Evolutionary conservation across 2,888 invertebrate species (phyloP).

Genomic region (Holacanthella duospinosa): DNA sequence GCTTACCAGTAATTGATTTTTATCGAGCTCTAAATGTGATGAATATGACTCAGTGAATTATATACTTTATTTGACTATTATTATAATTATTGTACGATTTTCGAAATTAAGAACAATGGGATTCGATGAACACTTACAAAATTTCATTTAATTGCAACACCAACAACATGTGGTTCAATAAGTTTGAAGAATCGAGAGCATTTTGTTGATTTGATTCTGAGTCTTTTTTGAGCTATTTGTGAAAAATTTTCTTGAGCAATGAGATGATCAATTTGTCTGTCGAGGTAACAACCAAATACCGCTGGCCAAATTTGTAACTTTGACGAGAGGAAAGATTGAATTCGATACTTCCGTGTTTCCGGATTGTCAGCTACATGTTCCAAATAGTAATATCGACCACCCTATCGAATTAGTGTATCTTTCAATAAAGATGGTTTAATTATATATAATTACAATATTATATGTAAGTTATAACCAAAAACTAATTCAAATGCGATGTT

Average conservation of each 20-base stretch:
- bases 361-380: slow-evolving; percentile 38
- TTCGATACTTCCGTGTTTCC: slow-evolving; percentile 23
- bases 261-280: slow-evolving; percentile 29
- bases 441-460: too few species aligned
- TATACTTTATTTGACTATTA: too few species aligned
- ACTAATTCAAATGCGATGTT: background rate
- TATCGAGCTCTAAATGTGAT: too few species aligned
- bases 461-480: too few species aligned
- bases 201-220: slow-evolving; percentile 22
- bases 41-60: too few species aligned
- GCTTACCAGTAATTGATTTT: too few species aligned
- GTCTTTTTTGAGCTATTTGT: slow-evolving; percentile 29
- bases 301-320: slow-evolving; percentile 33
- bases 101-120: too few species aligned
- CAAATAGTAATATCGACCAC: slow-evolving; percentile 38
- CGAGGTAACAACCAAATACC: slow-evolving; percentile 37
- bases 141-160: slow-evolving; percentile 14
- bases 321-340: slow-evolving; percentile 33
- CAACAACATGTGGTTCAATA: slow-evolving; percentile 31
- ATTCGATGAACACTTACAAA: too few species aligned
- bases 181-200: slow-evolving; percentile 20
- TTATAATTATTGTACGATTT: too few species aligned
- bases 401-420: too few species aligned
- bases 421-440: too few species aligned
- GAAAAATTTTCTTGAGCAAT: slow-evolving; percentile 33